Base-by-base conservation (phyloP, 2,797 vertebrate genomes). In the Avahi laniger region DNA sequence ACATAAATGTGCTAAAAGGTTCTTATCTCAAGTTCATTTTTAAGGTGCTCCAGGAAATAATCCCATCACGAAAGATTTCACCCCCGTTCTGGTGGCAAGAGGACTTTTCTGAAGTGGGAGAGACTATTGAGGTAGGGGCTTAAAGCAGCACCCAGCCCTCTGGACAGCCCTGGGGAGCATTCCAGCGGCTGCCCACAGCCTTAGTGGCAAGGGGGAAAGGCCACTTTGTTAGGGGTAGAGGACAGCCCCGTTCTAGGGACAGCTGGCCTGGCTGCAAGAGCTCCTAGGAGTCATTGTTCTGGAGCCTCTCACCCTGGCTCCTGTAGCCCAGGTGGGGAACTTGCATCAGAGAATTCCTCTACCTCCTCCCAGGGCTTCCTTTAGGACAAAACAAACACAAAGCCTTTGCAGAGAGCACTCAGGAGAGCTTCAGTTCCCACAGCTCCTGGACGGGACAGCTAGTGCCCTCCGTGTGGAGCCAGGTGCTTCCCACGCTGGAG, bases 401-500 rank as follows among this genome's bases (percentile, higher is more conserved):
- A 2, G 30, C 50, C 59, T 93, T 65, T 70, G 72, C 54, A 24
- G 73, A 89, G 46, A 82, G 35, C 33, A 10, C 75, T 38, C 24
- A 1, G 38, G 57, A 54, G 35, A 24, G 52, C 30, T 22, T 9
- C 1, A 28, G n/a, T 20, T 14, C 26, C 12, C 48, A 5, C 22
- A 61, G 48, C 85, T 28, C 18, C 26, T 0, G 1, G 13, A 28
- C 0, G 2, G 57, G 3, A 24, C 46, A 46, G n/a, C 9, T 4
- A 4, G n/a, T 4, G 10, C 41, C 43, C 43, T 86, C 20, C 43
- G 79, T n/a, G 46, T 26, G 26, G 2, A 24, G 54, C 46, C 48
- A 7, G 2, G 24, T 3, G 2, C 13, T 2, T 41, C 1, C 17
- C 4, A 0, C 2, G 15, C 38, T 12, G 5, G 8, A 22, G 41